Conservation (phyloP, 2,113 vertebrate species). For the Motacilla tschutschensis region DNA sequence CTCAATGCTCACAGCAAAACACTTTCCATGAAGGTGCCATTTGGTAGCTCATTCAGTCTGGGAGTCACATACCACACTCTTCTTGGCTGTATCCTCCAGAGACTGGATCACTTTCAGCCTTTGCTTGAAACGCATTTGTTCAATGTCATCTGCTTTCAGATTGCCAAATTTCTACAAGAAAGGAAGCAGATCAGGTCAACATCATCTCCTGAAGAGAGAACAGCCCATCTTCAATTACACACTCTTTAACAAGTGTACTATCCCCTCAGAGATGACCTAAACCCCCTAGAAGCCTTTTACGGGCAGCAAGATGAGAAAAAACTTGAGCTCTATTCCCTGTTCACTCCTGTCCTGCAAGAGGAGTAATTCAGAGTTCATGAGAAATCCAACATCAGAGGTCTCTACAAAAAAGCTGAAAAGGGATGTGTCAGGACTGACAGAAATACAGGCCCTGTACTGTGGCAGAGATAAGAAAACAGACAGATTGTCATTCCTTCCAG, state of each 20-base stretch:
- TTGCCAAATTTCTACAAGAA: constrained; percentile 86
- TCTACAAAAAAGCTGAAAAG: not conserved
- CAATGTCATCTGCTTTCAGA: constrained; percentile 88
- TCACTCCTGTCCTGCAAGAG: not conserved
- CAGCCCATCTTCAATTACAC: not conserved
- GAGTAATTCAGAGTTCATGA: not conserved
- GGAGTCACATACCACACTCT: constrained; percentile 87
- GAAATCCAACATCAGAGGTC: not conserved
- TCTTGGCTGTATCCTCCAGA: constrained; percentile 93
- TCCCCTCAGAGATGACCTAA: not conserved
- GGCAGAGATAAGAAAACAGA: not conserved
- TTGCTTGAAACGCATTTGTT: constrained; percentile 98
- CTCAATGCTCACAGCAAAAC: not conserved
- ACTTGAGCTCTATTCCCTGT: not conserved
- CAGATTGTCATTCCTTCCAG: not conserved
- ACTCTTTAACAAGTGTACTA: not conserved
- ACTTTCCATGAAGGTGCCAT: not conserved
- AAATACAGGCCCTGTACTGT: not conserved
- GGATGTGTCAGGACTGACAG: not conserved
- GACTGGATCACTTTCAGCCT: constrained; percentile 97
- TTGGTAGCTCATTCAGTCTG: not conserved
- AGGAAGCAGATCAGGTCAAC: not conserved
- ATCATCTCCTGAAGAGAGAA: not conserved
- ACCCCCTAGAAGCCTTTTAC: not conserved
- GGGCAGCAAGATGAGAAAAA: not conserved